Conservation (phyloP, 2,113 vertebrate genomes). For the Sander lucioperca region DNA sequence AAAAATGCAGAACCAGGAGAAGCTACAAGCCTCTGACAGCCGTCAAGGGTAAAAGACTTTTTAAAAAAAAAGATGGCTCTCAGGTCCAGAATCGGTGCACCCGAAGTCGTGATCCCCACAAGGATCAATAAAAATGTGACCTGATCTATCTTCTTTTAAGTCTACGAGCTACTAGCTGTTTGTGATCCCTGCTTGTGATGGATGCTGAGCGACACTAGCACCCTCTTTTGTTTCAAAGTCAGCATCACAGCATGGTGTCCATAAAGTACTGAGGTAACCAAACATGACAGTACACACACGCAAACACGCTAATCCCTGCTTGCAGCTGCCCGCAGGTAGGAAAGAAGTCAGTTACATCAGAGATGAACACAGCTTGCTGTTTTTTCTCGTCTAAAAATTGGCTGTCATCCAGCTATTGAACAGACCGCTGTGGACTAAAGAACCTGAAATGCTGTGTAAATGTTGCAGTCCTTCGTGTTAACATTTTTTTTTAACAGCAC, state of each 20-base stretch:
- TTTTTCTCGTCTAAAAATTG: constrained; percentile 43
- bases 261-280: constrained; percentile 77
- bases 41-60: constrained; percentile 26
- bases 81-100: constrained; percentile 65
- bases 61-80: constrained; percentile 43
- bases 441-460: constrained; percentile 81
- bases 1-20: constrained; percentile 48
- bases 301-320: constrained; percentile 75
- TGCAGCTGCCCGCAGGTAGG: constrained; percentile 20
- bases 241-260: constrained; percentile 66
- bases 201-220: constrained; percentile 66
- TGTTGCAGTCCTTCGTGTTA: constrained; percentile 85
- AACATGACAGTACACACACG: constrained; percentile 73
- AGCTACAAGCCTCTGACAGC: constrained; percentile 25
- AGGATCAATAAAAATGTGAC: constrained; percentile 57
- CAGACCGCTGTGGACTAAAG: constrained; percentile 49
- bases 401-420: constrained; percentile 49
- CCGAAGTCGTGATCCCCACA: constrained; percentile 60
- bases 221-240: constrained; percentile 71
- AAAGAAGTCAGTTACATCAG: constrained; percentile 43
- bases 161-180: constrained; percentile 50
- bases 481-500: constrained; percentile 78
- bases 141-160: constrained; percentile 60
- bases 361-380: constrained; percentile 46
- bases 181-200: constrained; percentile 57